phyloP scores from a whole-genome alignment of 2,113 vertebrate species.

The Zosterops lateralis region DNA sequence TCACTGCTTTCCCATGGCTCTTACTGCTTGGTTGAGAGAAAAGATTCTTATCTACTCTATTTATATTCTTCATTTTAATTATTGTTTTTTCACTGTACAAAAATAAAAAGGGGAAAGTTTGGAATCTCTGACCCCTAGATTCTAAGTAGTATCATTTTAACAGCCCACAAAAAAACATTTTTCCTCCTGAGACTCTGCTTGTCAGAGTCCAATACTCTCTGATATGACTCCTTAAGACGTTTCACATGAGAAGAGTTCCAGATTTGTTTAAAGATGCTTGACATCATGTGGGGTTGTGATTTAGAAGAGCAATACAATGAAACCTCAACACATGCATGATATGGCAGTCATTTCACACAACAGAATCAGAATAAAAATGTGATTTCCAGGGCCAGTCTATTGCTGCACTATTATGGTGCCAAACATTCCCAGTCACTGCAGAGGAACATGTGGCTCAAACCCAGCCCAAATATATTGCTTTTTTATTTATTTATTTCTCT shows the following conservation, averaged over 20 bases:
- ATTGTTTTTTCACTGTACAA: background rate
- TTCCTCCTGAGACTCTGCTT: background rate
- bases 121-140: background rate
- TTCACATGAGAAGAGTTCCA: background rate
- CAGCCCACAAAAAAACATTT: background rate
- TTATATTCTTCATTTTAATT: background rate
- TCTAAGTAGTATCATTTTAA: background rate
- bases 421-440: background rate
- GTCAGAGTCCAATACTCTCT: background rate
- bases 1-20: conserved; percentile 8
- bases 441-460: background rate
- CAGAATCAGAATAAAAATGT: background rate
- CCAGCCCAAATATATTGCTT: background rate
- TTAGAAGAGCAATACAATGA: background rate
- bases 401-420: background rate
- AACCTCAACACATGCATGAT: background rate
- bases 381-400: background rate
- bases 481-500: background rate
- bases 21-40: background rate
- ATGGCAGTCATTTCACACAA: background rate
- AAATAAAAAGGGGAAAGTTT: background rate
- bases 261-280: background rate
- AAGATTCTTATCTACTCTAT: background rate
- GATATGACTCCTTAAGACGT: background rate
- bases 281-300: background rate